Conservation (phyloP, 2,113 vertebrate species). For the Gallinago media region DNA sequence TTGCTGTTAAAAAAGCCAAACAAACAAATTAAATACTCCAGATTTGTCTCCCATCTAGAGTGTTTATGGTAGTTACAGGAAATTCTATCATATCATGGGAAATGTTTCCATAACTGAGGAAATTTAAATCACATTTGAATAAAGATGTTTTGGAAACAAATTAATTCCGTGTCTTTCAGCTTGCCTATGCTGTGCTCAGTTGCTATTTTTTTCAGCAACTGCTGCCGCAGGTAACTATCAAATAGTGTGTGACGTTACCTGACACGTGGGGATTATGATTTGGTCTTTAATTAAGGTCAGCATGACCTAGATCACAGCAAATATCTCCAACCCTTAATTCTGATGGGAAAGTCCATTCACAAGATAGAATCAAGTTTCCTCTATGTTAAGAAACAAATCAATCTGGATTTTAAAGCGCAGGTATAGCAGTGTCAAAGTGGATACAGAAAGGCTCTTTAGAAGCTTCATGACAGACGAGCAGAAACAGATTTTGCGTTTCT, state of each 20-base stretch:
- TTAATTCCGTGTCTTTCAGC: not conserved
- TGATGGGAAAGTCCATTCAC: not conserved
- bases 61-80: slow-evolving; percentile 32
- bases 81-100: not conserved
- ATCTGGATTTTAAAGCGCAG: not conserved
- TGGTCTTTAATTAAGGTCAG: slow-evolving; percentile 25
- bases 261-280: not conserved
- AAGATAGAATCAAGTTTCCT: not conserved
- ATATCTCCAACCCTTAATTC: not conserved
- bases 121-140: slow-evolving; percentile 43
- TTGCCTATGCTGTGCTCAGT: not conserved
- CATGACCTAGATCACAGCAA: not conserved
- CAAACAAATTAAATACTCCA: slow-evolving; percentile 5
- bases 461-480: not conserved
- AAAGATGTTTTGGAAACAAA: slow-evolving; percentile 57
- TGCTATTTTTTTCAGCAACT: not conserved
- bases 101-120: slow-evolving; percentile 29
- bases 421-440: not conserved
- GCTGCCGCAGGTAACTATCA: not conserved
- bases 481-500: not conserved
- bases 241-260: not conserved
- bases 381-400: not conserved
- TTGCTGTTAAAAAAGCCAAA: slow-evolving; percentile 8
- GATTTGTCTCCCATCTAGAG: not conserved
- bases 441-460: not conserved